Base-by-base conservation (phyloP, 2,888 invertebrate species). In the Lamellibrachia satsuma region DNA sequence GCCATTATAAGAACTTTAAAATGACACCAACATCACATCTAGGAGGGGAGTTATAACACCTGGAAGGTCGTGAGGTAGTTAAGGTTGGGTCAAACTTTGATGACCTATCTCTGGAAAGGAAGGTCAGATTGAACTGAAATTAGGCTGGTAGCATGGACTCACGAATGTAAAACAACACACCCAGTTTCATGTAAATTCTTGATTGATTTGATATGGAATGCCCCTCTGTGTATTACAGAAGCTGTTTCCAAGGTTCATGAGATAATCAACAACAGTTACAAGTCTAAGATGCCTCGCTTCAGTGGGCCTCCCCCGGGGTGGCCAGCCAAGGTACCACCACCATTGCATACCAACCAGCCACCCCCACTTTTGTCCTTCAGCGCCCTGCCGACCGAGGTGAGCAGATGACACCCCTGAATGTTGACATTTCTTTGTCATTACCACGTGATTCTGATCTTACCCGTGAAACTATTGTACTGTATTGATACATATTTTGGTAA, bases 201-300 rank as follows among this genome's bases (percentile, higher is more conserved):
- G 7, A 55, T 9, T 9, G 55, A 55, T 55, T 55, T 55, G 55
- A 7, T 55, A 51, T 9, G 8, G 39, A 52, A 52, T 15, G 27
- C 1, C 55, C 27, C 90, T 92, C 91, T 90, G 92, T 93, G 90
- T 92, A 92, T 95, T 95, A 52, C 95, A 97, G 97, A 97, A 96
- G 97, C 97, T 91, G 97, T 97, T 93, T 96, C 96, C 92, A 96
- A 97, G 94, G 97, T 97, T 93, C 97, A 97, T 94, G 97, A 97
- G 95, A 97, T 97, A 92, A 97, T 97, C 60, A 94, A 94, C 39
- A 90, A 95, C 93, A 91, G 93, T 92, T 93, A 92, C 92, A 94
- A 94, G 91, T 93, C 93, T 90, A 93, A 92, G 9, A 90, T 92
- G 52, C 52, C 91, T n/a, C 90, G 52, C 6, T 52, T 90, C 11